Percentiles rank a stretch among this genome's conserved stretches.
Conservation (phyloP, 1,140 invertebrate genomes). For the Zeugodacus cucurbitae region DNA sequence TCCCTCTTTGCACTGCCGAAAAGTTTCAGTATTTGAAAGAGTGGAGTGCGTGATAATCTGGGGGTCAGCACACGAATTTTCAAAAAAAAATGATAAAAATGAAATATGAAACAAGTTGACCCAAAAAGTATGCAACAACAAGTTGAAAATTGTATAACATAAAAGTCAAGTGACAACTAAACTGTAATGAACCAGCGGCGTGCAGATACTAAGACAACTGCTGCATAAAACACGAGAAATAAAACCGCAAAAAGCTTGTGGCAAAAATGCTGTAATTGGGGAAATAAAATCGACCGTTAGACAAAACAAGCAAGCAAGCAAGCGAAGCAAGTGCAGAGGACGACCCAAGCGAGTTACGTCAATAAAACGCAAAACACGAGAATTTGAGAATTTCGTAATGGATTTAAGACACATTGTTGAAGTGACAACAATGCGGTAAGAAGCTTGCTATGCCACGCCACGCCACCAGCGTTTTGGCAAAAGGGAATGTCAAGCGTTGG, state of each 20-base stretch:
- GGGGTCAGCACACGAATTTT: too few relatives aligned
- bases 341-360: not conserved
- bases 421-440: not conserved
- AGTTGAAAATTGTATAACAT: not conserved
- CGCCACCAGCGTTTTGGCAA: not conserved
- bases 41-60: not conserved
- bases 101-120: not conserved
- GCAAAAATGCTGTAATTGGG: not conserved
- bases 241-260: not conserved
- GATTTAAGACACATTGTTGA: not conserved
- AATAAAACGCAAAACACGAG: not conserved
- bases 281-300: not conserved
- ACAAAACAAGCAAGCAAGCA: not conserved
- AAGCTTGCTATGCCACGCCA: too few relatives aligned
- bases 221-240: not conserved
- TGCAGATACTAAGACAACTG: not conserved
- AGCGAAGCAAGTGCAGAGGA: not conserved
- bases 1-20: not conserved
- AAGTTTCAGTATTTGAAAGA: not conserved
- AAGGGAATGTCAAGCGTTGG: not conserved
- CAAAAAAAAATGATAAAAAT: not conserved
- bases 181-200: not conserved
- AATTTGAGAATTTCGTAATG: not conserved
- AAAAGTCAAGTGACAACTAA: not conserved
- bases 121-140: not conserved